Evolutionary conservation across 2,797 vertebrate species (phyloP), one percentile per base, ranked within the genome.

Genomic region (Anguilla megastoma): DNA sequence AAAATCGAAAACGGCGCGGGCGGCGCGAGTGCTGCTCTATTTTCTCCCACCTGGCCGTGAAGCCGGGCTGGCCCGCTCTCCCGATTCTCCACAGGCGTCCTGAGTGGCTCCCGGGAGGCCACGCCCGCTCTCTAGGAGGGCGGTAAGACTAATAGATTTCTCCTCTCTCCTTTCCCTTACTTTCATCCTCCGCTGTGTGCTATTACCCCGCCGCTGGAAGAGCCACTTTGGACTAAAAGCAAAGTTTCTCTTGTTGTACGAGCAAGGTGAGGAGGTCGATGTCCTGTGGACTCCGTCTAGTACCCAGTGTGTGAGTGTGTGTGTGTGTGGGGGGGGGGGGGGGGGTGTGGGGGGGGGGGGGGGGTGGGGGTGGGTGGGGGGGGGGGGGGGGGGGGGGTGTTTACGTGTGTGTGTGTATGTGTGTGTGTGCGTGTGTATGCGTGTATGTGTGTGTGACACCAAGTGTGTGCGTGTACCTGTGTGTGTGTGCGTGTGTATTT

Each of bases 141-240:
- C 74, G 41, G 74, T 41, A 36, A 21, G 74, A 36, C 74, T 41
- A 76, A 76, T 18, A 76, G 74, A 41, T 76, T 76, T 41, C 33
- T 76, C 74, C 36, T 18, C 33, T 76, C 30, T 58, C 30, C 27
- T 74, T 33, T 33, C 69, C 69, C 30, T 33, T 33, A 8, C 30
- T 33, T 3, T 33, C 7, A n/a, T 74, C 69, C 69, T 74, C 69
- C 21, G 69, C n/a, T 74, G 69, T 74, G 69, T 30, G 33, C 30
- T 36, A 36, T 36, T 76, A n/a, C 74, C 33, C 8, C 18, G 16
- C 74, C 41, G 33, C 41, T 76, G 33, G 33, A 76, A 21, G 74
- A 33, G 74, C 74, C 33, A 76, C 74, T 76, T 76, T 76, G 33
- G 36, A 41, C 71, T 76, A 76, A 76, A 76, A 76, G 71, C 30